Percentiles rank a stretch among this genome's conserved stretches.
These are phyloP conservation scores for Cetonia aurata DNA, from an alignment of 2,888 invertebrate species.

Conservation along the genomic window DNA sequence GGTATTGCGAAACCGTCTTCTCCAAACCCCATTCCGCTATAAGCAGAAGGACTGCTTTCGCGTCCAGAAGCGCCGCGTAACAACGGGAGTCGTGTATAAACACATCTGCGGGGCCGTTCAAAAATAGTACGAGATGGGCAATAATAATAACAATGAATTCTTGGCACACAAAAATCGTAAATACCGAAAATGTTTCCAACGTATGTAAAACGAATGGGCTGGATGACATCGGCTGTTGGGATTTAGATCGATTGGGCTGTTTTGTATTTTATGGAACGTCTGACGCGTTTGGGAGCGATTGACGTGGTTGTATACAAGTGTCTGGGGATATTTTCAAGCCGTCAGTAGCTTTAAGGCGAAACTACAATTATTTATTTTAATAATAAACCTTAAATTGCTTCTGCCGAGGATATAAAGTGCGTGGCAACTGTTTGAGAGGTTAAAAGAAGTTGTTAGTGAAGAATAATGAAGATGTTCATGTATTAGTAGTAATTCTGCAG, in stretches of 20 bases:
- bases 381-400: too few relatives aligned
- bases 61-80: conserved; percentile 12
- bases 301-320: conserved; percentile 21
- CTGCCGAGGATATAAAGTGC: too few relatives aligned
- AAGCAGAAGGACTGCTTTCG: conserved; percentile 4
- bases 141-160: conserved; percentile 40
- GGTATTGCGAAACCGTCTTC: conserved; percentile 28
- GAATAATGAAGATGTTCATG: too few relatives aligned
- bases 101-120: conserved; percentile 22
- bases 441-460: too few relatives aligned
- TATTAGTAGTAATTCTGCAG: too few relatives aligned
- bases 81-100: conserved; percentile 5
- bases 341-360: too few relatives aligned
- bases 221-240: conserved; percentile 13
- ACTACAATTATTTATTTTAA: too few relatives aligned
- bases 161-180: conserved; percentile 39
- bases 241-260: conserved; percentile 6
- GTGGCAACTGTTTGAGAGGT: too few relatives aligned
- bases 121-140: conserved; percentile 34
- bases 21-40: conserved; percentile 13
- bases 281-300: conserved; percentile 1
- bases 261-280: conserved; percentile 18
- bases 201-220: conserved; percentile 13
- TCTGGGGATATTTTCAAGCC: too few relatives aligned
- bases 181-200: conserved; percentile 35